A percentile compares a stretch with the other conserved stretches of the same genome.
Conservation (phyloP, 1,140 invertebrate species). For the Zeugodacus cucurbitae region DNA sequence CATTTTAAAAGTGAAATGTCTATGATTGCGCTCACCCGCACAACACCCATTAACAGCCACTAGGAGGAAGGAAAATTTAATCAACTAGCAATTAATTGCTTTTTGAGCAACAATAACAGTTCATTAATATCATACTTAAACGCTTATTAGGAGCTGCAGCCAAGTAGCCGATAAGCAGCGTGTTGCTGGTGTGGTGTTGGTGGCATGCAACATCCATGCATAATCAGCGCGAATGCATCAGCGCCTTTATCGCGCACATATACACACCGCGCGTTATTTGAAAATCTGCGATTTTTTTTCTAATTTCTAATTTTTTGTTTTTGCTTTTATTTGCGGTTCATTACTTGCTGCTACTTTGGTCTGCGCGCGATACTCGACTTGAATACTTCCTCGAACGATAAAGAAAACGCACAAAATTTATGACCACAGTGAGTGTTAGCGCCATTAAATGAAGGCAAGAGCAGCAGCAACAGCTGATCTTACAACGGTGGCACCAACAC, state of each 20-base stretch:
- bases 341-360: too few relatives aligned
- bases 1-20: neutral
- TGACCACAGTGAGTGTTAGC: slow-evolving; percentile 5
- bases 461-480: neutral
- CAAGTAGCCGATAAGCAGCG: neutral
- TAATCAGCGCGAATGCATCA: neutral
- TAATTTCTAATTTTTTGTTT: neutral
- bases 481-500: too few relatives aligned
- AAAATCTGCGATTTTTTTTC: neutral
- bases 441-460: slow-evolving; percentile 21
- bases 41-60: too few relatives aligned
- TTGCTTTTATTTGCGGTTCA: neutral
- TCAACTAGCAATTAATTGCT: neutral
- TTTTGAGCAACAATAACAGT: slow-evolving; percentile 29
- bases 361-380: neutral
- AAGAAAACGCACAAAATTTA: slow-evolving; percentile 31
- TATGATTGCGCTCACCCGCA: neutral
- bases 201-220: neutral
- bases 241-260: neutral
- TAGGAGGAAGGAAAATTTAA: neutral
- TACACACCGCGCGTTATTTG: neutral
- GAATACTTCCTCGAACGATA: slow-evolving; percentile 31
- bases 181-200: neutral
- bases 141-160: neutral
- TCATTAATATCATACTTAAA: slow-evolving; percentile 22